A percentile compares a stretch with the other conserved stretches of the same genome.
phyloP scores from a whole-genome alignment of 2,888 invertebrate species.

The Catocala fraxini region DNA sequence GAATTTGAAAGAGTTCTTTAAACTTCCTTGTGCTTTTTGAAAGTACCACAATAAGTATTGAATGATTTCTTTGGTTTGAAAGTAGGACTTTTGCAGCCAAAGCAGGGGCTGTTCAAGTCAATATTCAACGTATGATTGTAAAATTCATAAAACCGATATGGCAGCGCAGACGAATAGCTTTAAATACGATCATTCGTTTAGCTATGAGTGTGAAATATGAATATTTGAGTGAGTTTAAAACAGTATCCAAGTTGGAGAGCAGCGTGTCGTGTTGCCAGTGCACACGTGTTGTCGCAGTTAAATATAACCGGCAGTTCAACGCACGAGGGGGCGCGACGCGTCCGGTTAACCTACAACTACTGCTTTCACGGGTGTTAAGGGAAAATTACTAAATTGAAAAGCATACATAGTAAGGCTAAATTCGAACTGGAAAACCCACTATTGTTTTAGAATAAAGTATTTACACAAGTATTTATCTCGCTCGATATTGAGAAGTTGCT shows the following conservation, averaged over 20 bases:
- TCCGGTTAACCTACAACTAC: slow-evolving; percentile 78
- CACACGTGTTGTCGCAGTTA: slow-evolving; percentile 84
- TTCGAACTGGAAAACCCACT: not conserved
- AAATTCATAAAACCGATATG: too few relatives aligned
- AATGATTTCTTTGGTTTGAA: slow-evolving; percentile 47
- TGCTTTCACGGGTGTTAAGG: slow-evolving; percentile 49
- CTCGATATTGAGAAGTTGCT: too few relatives aligned
- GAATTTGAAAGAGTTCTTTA: slow-evolving; percentile 58
- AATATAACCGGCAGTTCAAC: slow-evolving; percentile 85
- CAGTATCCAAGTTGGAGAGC: slow-evolving; percentile 69
- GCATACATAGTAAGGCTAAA: slow-evolving; percentile 11
- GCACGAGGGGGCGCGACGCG: slow-evolving; percentile 75
- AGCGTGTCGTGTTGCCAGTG: slow-evolving; percentile 66
- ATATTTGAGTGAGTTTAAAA: slow-evolving; percentile 62
- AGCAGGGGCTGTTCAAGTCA: too few relatives aligned
- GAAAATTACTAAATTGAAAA: slow-evolving; percentile 29
- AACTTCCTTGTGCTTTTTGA: slow-evolving; percentile 53
- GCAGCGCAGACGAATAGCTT: too few relatives aligned
- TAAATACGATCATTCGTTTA: not conserved
- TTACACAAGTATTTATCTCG: too few relatives aligned
- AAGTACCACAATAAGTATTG: slow-evolving; percentile 45
- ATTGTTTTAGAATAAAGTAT: too few relatives aligned
- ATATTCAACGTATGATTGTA: too few relatives aligned
- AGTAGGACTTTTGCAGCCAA: slow-evolving; percentile 10
- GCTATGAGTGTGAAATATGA: slow-evolving; percentile 36